phyloP scores from a whole-genome alignment of 2,113 vertebrate species.

The Nipponia nippon region DNA sequence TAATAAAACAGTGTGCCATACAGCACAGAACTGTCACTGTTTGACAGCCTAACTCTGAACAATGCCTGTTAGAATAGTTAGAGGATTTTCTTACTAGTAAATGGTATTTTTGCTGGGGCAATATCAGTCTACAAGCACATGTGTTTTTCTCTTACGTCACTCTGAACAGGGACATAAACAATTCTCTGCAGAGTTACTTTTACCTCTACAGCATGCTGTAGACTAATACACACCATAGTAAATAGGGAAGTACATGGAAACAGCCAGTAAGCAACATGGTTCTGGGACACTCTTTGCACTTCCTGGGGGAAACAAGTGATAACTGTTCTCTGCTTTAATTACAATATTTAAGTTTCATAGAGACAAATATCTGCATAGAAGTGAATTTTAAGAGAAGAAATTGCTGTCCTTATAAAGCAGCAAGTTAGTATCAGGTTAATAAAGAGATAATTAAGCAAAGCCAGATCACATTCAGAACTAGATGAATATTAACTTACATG shows the following conservation, averaged over 20 bases:
- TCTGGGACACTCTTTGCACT: background rate
- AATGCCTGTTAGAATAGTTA: background rate
- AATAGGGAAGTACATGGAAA: background rate
- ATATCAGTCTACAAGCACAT: background rate
- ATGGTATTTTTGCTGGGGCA: background rate
- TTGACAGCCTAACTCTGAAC: background rate
- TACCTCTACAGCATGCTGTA: background rate
- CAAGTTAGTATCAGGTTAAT: background rate
- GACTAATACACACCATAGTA: background rate
- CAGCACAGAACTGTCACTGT: background rate
- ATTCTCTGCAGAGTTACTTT: background rate
- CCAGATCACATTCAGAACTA: background rate
- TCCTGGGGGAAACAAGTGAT: background rate
- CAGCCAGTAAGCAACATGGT: background rate
- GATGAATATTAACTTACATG: background rate
- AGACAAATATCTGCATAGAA: background rate
- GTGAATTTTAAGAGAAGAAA: background rate
- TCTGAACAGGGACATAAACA: background rate
- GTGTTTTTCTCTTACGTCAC: background rate
- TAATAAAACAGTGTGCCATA: conserved; percentile 1
- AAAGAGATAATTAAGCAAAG: background rate
- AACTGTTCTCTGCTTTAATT: background rate
- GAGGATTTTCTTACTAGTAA: background rate
- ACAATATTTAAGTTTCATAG: background rate
- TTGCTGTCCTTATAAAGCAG: background rate